These are phyloP conservation scores for Diaphora mendica DNA, from an alignment of 2,888 invertebrate genomes.

Conservation along the genomic window DNA sequence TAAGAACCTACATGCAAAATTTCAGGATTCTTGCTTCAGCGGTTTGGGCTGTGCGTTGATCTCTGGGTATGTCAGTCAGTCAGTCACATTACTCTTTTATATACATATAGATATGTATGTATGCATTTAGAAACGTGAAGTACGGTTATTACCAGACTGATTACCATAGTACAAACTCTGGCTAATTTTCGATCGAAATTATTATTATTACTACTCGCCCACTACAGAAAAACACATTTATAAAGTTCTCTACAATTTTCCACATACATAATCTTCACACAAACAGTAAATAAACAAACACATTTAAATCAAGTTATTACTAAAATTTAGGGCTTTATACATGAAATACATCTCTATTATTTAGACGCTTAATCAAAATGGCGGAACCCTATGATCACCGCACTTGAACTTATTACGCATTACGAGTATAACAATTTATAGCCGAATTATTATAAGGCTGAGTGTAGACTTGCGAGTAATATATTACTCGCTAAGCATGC, in stretches of 20 bases:
- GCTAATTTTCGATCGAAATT: too few relatives aligned
- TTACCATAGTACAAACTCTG: too few relatives aligned
- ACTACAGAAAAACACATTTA: background rate
- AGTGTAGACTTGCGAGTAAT: background rate
- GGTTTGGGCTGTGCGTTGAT: too few relatives aligned
- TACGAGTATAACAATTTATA: background rate
- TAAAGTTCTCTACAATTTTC: background rate
- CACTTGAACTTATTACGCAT: constrained; percentile 14
- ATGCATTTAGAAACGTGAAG: too few relatives aligned
- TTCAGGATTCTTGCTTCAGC: too few relatives aligned
- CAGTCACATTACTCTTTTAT: too few relatives aligned
- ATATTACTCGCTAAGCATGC: too few relatives aligned
- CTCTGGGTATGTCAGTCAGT: too few relatives aligned
- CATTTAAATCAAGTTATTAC: constrained; percentile 17
- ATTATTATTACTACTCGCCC: background rate
- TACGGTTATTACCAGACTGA: too few relatives aligned
- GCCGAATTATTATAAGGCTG: constrained; percentile 8
- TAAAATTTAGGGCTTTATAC: constrained; percentile 12
- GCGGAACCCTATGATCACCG: constrained; percentile 31
- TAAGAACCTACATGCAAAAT: too few relatives aligned
- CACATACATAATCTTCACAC: background rate
- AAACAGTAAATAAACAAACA: constrained; percentile 17
- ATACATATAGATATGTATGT: too few relatives aligned
- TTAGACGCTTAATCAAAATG: constrained; percentile 16
- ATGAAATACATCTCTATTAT: constrained; percentile 9